phyloP scores from a whole-genome alignment of 1,140 invertebrate species.

The Mya arenaria region DNA sequence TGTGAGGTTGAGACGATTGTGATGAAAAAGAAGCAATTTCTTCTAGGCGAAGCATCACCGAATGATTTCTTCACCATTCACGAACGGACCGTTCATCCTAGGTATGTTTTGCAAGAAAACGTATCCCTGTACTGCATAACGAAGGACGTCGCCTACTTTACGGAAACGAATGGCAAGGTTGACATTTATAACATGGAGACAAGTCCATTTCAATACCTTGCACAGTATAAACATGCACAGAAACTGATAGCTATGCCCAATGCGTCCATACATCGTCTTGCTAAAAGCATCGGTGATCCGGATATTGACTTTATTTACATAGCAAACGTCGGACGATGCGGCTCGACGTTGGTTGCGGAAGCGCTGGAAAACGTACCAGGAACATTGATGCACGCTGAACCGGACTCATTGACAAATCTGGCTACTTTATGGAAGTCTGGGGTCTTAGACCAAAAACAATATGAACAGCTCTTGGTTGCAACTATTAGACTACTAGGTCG shows the following conservation, averaged over 20 bases:
- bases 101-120: conserved; percentile 9
- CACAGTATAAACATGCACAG: conserved; percentile 1
- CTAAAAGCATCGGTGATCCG: not conserved
- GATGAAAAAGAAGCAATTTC: not conserved
- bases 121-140: conserved; percentile 18
- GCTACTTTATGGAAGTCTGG: not conserved
- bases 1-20: not conserved
- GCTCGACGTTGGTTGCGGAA: not conserved
- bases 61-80: conserved; percentile 4
- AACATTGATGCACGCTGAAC: conserved; percentile 2
- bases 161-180: not conserved
- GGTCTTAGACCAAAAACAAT: not conserved
- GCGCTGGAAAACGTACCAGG: conserved; percentile 16
- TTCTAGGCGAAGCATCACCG: not conserved
- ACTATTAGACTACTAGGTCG: conserved; percentile 2
- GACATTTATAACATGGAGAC: not conserved
- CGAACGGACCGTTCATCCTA: not conserved
- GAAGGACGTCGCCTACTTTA: not conserved
- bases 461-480: conserved; percentile 4
- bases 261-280: not conserved
- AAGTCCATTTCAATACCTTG: conserved; percentile 5
- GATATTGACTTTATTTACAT: not conserved
- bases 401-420: conserved; percentile 24
- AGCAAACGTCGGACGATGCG: conserved; percentile 17
- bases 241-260: not conserved